These are phyloP conservation scores for Potorous gilbertii DNA, from an alignment of 2,797 vertebrate species.

Conservation along the genomic window DNA sequence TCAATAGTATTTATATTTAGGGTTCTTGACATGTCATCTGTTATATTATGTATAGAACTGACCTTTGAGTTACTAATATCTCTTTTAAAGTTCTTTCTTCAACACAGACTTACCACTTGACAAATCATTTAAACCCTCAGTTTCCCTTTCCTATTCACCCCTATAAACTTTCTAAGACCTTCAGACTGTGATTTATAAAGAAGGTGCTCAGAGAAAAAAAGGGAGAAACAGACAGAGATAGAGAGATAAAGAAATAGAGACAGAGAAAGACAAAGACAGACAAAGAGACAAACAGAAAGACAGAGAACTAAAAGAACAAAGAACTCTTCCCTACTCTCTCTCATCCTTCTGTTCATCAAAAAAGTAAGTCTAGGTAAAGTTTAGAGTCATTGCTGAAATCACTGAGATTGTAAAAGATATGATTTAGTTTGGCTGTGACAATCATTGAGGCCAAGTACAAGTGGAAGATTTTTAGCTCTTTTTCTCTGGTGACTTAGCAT, in stretches of 20 bases:
- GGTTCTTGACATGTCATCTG: not conserved
- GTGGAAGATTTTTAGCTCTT: not conserved
- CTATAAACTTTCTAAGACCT: not conserved
- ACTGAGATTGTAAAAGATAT: not conserved
- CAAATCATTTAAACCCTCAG: not conserved
- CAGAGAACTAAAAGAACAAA: not conserved
- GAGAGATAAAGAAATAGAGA: not conserved
- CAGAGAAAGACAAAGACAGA: not conserved
- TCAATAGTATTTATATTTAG: not conserved
- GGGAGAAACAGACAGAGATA: not conserved
- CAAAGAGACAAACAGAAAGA: not conserved
- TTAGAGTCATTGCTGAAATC: not conserved
- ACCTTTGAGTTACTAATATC: not conserved
- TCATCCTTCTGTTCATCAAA: not conserved
- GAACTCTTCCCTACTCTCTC: not conserved
- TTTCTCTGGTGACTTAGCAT: not conserved
- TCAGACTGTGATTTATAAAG: not conserved
- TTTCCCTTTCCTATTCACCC: not conserved
- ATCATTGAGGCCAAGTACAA: not conserved
- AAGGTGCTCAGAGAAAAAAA: not conserved
- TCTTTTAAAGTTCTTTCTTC: not conserved
- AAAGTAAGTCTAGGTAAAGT: not conserved
- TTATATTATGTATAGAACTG: not conserved
- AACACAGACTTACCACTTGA: not conserved
- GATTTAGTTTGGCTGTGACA: not conserved